These are phyloP conservation scores for Halyomorpha halys DNA, from an alignment of 1,140 invertebrate genomes.

Conservation along the genomic window DNA sequence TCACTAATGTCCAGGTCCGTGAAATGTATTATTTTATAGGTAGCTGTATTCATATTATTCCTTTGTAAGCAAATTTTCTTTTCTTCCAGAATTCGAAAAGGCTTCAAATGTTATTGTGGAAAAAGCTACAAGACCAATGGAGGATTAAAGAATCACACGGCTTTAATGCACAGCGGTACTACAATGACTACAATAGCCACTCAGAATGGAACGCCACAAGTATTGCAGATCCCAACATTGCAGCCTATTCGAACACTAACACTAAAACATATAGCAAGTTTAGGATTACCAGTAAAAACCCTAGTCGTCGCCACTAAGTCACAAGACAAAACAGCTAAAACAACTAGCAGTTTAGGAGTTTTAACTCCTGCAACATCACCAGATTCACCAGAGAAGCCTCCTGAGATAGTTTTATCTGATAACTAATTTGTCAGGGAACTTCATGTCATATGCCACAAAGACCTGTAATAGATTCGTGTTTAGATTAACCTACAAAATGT, in stretches of 20 bases:
- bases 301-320: slow-evolving; percentile 30
- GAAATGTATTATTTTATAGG: too few species aligned
- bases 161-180: slow-evolving; percentile 44
- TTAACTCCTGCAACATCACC: slow-evolving; percentile 44
- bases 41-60: too few species aligned
- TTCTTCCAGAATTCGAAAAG: slow-evolving; percentile 57
- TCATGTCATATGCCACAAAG: too few species aligned
- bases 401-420: slow-evolving; percentile 10
- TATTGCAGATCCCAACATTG: slow-evolving; percentile 29
- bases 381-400: slow-evolving; percentile 13
- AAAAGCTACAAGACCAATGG: slow-evolving; percentile 71
- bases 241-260: slow-evolving; percentile 31
- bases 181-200: slow-evolving; percentile 31
- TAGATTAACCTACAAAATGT: too few species aligned
- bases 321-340: slow-evolving; percentile 15
- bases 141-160: slow-evolving; percentile 59
- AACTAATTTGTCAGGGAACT: neutral
- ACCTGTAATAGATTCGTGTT: too few species aligned
- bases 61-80: neutral
- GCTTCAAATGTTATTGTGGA: slow-evolving; percentile 67
- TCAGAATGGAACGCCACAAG: slow-evolving; percentile 30
- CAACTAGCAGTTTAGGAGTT: slow-evolving; percentile 36
- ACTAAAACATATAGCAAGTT: slow-evolving; percentile 32
- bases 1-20: too few species aligned
- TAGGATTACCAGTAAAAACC: slow-evolving; percentile 33